These are phyloP conservation scores for Drosophila borborema DNA, from an alignment of 2,888 invertebrate species.

Conservation along the genomic window DNA sequence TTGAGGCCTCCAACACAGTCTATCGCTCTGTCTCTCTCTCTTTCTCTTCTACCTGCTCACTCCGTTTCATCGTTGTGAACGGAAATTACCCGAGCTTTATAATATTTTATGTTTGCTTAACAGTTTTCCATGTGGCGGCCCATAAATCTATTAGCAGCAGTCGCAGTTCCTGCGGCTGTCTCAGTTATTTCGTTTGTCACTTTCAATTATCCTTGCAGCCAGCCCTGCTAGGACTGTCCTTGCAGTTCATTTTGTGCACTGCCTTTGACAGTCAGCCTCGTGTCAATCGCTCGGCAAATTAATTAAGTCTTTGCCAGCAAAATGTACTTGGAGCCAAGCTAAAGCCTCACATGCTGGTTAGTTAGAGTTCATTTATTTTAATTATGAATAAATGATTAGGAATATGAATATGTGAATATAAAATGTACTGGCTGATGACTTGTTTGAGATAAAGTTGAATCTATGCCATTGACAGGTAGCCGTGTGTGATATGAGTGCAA, in stretches of 20 bases:
- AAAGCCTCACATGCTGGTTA: too few relatives aligned
- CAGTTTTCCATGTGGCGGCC: constrained; percentile 10
- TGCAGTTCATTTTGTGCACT: constrained; percentile 5
- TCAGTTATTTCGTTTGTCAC: constrained; percentile 25
- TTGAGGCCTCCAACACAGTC: constrained; percentile 47
- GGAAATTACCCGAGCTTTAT: constrained; percentile 69
- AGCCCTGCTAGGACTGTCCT: background rate
- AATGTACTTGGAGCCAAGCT: background rate
- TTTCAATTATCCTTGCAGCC: constrained; percentile 39
- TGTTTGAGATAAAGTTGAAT: background rate
- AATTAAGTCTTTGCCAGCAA: constrained; percentile 19
- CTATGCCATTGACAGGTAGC: too few relatives aligned
- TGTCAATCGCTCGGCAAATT: constrained; percentile 7
- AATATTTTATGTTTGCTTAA: constrained; percentile 46
- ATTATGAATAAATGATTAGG: background rate
- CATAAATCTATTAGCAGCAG: constrained; percentile 37
- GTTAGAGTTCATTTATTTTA: background rate
- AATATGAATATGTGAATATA: background rate
- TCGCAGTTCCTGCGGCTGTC: constrained; percentile 7
- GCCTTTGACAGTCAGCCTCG: constrained; percentile 11
- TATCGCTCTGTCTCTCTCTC: background rate
- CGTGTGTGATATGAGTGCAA: too few relatives aligned
- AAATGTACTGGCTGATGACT: background rate
- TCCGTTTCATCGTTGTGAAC: constrained; percentile 28
- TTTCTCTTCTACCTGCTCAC: background rate